Percentiles rank a stretch among this genome's conserved stretches.
Evolutionary conservation across 2,113 vertebrate species (phyloP).

Genomic region (Turnix velox): DNA sequence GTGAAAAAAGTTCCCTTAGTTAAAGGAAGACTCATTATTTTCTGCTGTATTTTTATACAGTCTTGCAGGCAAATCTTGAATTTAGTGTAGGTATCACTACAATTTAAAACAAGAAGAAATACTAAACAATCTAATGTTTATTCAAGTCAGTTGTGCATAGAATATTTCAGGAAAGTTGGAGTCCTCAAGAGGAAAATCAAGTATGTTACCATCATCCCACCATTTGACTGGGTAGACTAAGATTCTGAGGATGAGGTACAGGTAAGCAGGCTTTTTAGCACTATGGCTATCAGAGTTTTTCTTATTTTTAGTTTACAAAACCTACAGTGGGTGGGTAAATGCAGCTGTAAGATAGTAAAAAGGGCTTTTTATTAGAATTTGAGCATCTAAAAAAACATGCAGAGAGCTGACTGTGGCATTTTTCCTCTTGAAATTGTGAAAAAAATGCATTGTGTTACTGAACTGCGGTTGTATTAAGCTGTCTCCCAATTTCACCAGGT

Average conservation of each 20-base stretch:
- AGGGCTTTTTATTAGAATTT: background rate
- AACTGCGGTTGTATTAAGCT: background rate
- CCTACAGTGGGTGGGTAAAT: background rate
- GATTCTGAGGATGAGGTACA: background rate
- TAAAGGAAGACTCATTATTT: background rate
- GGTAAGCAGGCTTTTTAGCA: background rate
- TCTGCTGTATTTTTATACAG: background rate
- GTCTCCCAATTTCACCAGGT: background rate
- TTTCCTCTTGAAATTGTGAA: background rate
- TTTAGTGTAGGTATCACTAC: background rate
- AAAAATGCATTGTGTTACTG: rapidly evolving
- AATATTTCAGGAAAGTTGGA: background rate
- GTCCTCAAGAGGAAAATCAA: background rate
- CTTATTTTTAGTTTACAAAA: background rate
- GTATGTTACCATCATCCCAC: background rate
- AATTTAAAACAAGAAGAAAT: background rate
- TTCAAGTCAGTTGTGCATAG: background rate
- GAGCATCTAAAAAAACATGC: background rate
- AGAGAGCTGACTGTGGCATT: background rate
- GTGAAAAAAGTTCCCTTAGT: background rate
- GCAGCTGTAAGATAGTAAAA: background rate
- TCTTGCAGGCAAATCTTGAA: background rate
- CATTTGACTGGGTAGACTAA: background rate
- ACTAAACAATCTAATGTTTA: background rate
- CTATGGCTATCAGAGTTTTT: background rate